These are phyloP conservation scores for Anabas testudineus DNA, from an alignment of 2,797 vertebrate species.

Conservation along the genomic window DNA sequence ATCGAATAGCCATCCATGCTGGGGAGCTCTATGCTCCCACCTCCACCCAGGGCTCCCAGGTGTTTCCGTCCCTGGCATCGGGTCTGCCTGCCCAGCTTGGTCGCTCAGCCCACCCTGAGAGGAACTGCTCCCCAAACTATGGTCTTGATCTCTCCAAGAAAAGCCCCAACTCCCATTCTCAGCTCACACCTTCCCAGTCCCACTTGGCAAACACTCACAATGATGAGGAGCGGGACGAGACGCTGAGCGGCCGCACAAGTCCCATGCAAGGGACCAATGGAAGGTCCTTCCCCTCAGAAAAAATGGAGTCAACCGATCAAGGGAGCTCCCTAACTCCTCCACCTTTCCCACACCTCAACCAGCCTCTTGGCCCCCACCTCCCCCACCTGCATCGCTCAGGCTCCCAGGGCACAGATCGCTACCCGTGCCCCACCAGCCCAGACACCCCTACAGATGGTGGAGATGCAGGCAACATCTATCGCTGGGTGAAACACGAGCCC, in stretches of 20 bases:
- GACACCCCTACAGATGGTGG: conserved; percentile 80
- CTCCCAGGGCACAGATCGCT: conserved; percentile 81
- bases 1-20: conserved; percentile 88
- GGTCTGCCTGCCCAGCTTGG: conserved; percentile 82
- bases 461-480: conserved; percentile 87
- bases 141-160: conserved; percentile 98
- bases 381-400: conserved; percentile 84
- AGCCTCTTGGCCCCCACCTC: conserved; percentile 83
- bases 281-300: conserved; percentile 85
- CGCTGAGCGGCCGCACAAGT: conserved; percentile 84
- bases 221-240: conserved; percentile 84
- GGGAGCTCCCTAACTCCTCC: conserved; percentile 78
- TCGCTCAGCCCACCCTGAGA: conserved; percentile 86
- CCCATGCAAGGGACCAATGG: conserved; percentile 83
- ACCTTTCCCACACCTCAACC: conserved; percentile 84
- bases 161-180: conserved; percentile 89
- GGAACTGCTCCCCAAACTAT: conserved; percentile 93
- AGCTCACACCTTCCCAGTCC: conserved; percentile 81
- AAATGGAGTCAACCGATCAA: conserved; percentile 84
- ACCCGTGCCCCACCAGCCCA: conserved; percentile 79
- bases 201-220: conserved; percentile 81
- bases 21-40: conserved; percentile 93
- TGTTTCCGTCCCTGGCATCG: conserved; percentile 84
- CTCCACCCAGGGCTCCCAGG: conserved; percentile 86
- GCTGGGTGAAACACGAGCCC: conserved; percentile 95